Base-by-base conservation (phyloP, 2,113 vertebrate genomes). In the Axis porcinus region DNA sequence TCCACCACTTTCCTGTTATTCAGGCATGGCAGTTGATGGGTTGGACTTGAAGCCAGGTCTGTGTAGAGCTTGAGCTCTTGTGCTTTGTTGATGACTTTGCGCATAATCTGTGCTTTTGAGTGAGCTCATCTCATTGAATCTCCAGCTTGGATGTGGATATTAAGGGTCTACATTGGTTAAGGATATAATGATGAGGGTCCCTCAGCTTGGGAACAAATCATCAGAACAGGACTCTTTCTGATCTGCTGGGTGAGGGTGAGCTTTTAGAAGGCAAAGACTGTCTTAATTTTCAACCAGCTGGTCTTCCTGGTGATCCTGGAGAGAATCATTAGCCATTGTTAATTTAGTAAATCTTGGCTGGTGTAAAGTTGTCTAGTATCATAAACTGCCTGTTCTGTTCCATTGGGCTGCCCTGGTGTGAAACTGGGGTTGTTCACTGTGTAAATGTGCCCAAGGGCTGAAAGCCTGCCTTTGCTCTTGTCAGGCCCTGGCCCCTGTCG, bases 261-360 rank as follows among this genome's bases (percentile, higher is more conserved):
- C 43, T 78, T 57, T 33, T 84, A 57, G 93, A 94, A 92, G 91
- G 33, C 62, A 96, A 58, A 86, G 57, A 60, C 6, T 64, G 60
- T 84, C 36, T 90, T 54, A 13, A 50, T 81, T 92, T 96, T 6
- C n/a, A 47, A 57, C 86, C 78, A 47, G 36, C 67, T 58, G 50
- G 14, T 94, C 40, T 96, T 97, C 78, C 90, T 54, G 55, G 47
- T 86, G 74, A 64, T 88, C 78, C 47, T 87, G 60, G 87, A 87
- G 81, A 86, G 85, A 94, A 55, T 89, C 79, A 85, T 81, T 43
- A 85, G 81, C 54, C 5, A 27, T 89, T 45, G 70, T 91, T 82
- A 90, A 90, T 86, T 89, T 89, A 88, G 79, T 62, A 60, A 30
- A 78, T 79, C 57, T 70, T 89, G 50, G n/a, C 58, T 92, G 52